These are phyloP conservation scores for Lepidostoma basale DNA, from an alignment of 1,140 invertebrate genomes.

Conservation along the genomic window DNA sequence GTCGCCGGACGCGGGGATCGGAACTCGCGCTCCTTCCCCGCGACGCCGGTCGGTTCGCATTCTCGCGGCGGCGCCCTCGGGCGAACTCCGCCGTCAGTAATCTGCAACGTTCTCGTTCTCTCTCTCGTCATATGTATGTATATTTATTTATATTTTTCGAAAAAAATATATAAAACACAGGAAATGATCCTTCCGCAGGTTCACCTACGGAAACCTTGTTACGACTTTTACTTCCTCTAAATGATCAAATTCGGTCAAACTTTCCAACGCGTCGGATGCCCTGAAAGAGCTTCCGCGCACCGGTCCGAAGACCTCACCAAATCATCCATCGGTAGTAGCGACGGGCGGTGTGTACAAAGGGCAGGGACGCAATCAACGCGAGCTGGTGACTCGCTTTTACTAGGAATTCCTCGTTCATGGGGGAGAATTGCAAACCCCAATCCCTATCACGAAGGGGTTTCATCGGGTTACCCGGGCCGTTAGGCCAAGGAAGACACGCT, in stretches of 20 bases:
- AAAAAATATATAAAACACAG: constrained; percentile 5
- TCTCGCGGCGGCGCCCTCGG: constrained; percentile 23
- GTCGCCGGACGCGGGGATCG: constrained; percentile 3
- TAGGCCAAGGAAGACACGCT: constrained; percentile 72
- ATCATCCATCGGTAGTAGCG: constrained; percentile 88
- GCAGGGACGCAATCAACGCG: constrained; percentile 86
- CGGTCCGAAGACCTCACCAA: constrained; percentile 78
- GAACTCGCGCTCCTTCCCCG: background rate
- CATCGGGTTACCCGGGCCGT: constrained; percentile 76
- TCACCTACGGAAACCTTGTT: constrained; percentile 89
- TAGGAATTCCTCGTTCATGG: constrained; percentile 88
- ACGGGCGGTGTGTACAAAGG: constrained; percentile 90
- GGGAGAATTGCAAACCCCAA: constrained; percentile 81
- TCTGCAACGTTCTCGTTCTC: background rate
- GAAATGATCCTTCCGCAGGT: constrained; percentile 85
- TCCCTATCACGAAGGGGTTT: constrained; percentile 82
- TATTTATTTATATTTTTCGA: background rate
- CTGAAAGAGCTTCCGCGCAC: constrained; percentile 60
- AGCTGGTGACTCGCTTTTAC: constrained; percentile 86
- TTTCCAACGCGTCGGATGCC: constrained; percentile 65
- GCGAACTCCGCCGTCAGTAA: background rate
- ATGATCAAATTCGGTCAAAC: constrained; percentile 73
- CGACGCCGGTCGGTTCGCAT: constrained; percentile 1
- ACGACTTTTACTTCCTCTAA: too few relatives aligned
- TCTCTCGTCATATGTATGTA: background rate